phyloP scores from a whole-genome alignment of 2,113 vertebrate species.

The Ondatra zibethicus region DNA sequence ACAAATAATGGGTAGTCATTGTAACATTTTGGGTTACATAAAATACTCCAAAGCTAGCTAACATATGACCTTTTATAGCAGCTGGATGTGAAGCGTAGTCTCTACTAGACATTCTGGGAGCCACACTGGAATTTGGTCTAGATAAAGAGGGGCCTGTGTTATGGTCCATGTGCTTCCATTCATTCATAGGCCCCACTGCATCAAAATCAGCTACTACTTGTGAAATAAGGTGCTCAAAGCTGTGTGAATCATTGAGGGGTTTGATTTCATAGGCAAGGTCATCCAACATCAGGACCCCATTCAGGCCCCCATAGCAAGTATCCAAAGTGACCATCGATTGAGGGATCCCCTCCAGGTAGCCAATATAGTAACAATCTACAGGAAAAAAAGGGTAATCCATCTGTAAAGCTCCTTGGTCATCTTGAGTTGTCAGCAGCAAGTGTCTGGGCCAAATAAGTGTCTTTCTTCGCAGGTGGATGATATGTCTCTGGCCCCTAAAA shows the following conservation, averaged over 20 bases:
- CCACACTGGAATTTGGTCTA: background rate
- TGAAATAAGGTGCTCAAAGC: constrained; percentile 80
- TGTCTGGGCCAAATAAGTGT: constrained; percentile 51
- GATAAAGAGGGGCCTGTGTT: background rate
- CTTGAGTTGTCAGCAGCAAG: constrained; percentile 78
- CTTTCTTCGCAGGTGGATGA: constrained; percentile 71
- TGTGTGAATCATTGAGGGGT: constrained; percentile 63
- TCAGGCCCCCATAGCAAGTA: constrained; percentile 77
- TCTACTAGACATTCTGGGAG: rapidly evolving
- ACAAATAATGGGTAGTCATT: background rate
- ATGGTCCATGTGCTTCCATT: background rate
- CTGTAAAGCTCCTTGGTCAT: constrained; percentile 49
- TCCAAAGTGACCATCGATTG: constrained; percentile 77
- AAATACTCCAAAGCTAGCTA: rapidly evolving
- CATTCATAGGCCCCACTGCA: rapidly evolving
- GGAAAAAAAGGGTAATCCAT: constrained; percentile 75
- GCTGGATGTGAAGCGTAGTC: constrained; percentile 17
- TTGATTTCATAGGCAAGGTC: constrained; percentile 77
- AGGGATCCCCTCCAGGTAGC: constrained; percentile 77
- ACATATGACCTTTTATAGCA: rapidly evolving
- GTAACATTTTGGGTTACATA: rapidly evolving
- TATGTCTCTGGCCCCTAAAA: constrained; percentile 69
- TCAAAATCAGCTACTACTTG: background rate
- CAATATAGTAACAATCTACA: constrained; percentile 81
- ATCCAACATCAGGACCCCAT: constrained; percentile 76